Base-by-base conservation (phyloP, 2,888 invertebrate genomes). In the Thymelicus lineola region DNA sequence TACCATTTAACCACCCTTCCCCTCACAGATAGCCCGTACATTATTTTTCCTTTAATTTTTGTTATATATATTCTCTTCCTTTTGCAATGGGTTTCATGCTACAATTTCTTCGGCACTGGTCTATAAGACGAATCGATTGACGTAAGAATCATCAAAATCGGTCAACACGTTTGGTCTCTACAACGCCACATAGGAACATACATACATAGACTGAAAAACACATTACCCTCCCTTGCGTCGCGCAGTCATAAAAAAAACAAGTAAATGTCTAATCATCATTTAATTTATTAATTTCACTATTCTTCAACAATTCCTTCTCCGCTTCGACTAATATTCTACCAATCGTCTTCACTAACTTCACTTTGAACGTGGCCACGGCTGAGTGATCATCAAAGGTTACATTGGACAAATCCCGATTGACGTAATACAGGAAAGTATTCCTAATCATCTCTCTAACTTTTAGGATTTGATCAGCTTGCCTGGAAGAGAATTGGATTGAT, bases 361-460 rank as follows among this genome's bases (percentile, higher is more conserved):
- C 76, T 78, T 84, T 90, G 69, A 92, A 93, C 45, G 79, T 82
- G 3, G 80, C 77, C 0, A 86, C 79, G 1, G 63, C 70, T 0
- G 76, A 78, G 15, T 83, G 73, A 0, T 88, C 85, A 0, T 88
- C 86, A 35, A 80, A 89, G 1, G 80, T 75, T 1, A 88, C n/a
- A 2, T 67, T 78, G 7, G 72, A 81, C 0, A 85, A 28, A 64
- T 94, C 86, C 38, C 93, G 86, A 57, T 93, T 87, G 17, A 95
- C 85, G 75, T 93, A 89, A 74, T 94, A 95, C 5, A 93, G 78
- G 9, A 94, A 84, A 1, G 94, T 85, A 6, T 78, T 81, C 93
- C 94, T 94, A 3, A 95, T 79, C 82, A 94, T 88, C 74, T 93
- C 87, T 17, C 94, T 86, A 0, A 93, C 84, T 74, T 88, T 82